Conservation (phyloP, 2,113 vertebrate genomes). For the Ornithorhynchus anatinus region DNA sequence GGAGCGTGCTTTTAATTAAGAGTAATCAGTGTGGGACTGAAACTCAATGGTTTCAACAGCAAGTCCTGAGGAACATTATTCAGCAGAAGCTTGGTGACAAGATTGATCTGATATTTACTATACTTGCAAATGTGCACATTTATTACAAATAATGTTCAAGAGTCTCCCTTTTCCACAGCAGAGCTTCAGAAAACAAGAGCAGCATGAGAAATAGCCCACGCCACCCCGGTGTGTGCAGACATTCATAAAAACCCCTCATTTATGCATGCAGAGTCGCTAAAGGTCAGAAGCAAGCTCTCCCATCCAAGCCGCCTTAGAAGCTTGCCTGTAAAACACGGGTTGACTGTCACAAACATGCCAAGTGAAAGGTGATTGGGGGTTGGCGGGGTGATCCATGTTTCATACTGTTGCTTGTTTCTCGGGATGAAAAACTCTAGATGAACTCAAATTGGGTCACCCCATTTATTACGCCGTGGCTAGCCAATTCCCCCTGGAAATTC, state of each 20-base stretch:
- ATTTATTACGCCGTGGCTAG: background rate
- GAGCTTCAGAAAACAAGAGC: background rate
- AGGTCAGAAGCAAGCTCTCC: background rate
- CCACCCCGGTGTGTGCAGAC: background rate
- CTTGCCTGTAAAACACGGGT: background rate
- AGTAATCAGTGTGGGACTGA: background rate
- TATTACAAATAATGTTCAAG: background rate
- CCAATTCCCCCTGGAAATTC: background rate
- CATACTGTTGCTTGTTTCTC: background rate
- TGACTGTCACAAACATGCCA: background rate
- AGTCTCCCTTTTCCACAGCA: background rate
- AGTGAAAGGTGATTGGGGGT: background rate
- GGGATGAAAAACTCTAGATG: background rate
- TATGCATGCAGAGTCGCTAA: background rate
- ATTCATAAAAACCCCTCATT: background rate
- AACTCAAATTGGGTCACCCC: background rate
- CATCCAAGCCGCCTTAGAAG: background rate
- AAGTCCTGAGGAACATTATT: background rate
- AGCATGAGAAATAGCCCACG: background rate
- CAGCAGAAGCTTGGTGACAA: background rate
- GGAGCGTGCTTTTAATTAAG: constrained; percentile 5
- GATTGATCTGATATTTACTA: background rate
- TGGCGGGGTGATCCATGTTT: background rate
- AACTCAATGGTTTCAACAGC: background rate
- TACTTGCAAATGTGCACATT: background rate